Evolutionary conservation across 1,140 invertebrate species (phyloP).

Genomic region (Drosophila elegans): DNA sequence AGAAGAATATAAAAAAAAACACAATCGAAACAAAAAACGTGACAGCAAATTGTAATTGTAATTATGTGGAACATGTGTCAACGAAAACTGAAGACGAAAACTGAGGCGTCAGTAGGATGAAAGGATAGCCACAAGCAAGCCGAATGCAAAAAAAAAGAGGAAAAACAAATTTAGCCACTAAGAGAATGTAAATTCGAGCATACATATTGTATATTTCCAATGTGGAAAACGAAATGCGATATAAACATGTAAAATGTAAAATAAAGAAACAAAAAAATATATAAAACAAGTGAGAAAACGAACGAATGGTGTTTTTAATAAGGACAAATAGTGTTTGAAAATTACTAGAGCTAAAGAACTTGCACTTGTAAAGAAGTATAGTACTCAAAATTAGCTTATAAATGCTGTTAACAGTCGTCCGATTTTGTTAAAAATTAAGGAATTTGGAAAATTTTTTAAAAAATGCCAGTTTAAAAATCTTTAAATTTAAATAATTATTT

Average conservation of each 20-base stretch:
- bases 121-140: conserved; percentile 41
- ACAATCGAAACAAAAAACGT: conserved; percentile 57
- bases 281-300: conserved; percentile 65
- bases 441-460: too few relatives aligned
- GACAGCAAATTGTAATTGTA: conserved; percentile 72
- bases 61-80: conserved; percentile 52
- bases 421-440: too few relatives aligned
- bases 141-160: conserved; percentile 62
- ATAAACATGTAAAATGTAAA: conserved; percentile 82
- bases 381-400: too few relatives aligned
- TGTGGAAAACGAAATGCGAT: conserved; percentile 65
- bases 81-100: conserved; percentile 35
- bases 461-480: too few relatives aligned
- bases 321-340: too few relatives aligned
- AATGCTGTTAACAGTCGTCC: too few relatives aligned
- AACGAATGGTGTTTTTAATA: background rate
- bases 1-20: conserved; percentile 19
- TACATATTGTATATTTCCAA: conserved; percentile 73
- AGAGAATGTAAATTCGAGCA: conserved; percentile 77
- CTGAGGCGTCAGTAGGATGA: conserved; percentile 27
- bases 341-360: too few relatives aligned
- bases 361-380: background rate
- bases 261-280: conserved; percentile 83
- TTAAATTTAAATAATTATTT: too few relatives aligned
- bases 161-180: conserved; percentile 75